A percentile compares a stretch with the other conserved stretches of the same genome.
phyloP scores from a whole-genome alignment of 2,113 vertebrate genomes.

The Hippoglossus stenolepis region DNA sequence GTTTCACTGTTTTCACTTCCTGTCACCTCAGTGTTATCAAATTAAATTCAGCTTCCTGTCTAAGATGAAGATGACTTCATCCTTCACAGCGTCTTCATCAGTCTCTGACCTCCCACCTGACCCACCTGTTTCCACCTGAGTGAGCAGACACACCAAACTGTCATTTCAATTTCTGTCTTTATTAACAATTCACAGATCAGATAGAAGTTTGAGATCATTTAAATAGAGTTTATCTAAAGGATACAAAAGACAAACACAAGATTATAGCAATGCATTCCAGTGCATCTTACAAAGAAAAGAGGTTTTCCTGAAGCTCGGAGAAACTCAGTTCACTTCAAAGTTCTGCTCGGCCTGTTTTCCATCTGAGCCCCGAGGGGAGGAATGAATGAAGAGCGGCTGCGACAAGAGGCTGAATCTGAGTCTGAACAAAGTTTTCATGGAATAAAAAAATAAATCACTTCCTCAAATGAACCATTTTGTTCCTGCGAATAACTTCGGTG shows the following conservation, averaged over 20 bases:
- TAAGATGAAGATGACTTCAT: not conserved
- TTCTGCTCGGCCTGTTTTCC: not conserved
- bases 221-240: constrained; percentile 80
- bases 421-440: no score
- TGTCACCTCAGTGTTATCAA: not conserved
- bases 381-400: not conserved
- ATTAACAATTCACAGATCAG: constrained; percentile 79
- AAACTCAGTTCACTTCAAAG: no score
- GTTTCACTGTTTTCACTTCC: not conserved
- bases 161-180: constrained; percentile 69
- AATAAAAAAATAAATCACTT: not conserved
- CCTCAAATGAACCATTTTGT: not conserved
- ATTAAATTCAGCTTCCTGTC: not conserved
- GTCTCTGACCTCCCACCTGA: not conserved
- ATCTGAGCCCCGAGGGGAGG: not conserved
- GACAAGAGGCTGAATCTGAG: not conserved
- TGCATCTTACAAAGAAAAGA: constrained; percentile 61
- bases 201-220: constrained; percentile 74
- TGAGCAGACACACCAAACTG: no score
- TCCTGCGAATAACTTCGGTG: not conserved
- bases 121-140: no score
- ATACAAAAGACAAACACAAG: constrained; percentile 72
- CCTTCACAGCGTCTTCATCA: not conserved
- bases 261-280: constrained; percentile 76
- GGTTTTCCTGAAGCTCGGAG: constrained; percentile 39